Evolutionary conservation across 2,113 vertebrate species (phyloP).

Genomic region (Malurus melanocephalus): DNA sequence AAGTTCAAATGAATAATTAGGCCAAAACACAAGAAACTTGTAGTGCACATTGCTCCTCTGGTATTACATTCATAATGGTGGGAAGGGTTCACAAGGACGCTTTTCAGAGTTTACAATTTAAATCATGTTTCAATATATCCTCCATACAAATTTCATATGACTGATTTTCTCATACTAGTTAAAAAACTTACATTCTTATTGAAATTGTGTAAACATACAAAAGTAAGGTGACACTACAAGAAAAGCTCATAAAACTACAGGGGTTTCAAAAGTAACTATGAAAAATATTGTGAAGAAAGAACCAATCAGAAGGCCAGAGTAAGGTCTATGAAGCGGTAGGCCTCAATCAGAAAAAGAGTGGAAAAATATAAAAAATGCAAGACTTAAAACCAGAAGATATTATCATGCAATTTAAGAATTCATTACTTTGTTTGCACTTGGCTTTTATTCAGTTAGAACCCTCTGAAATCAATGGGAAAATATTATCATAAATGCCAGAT

Average conservation of each 20-base stretch:
- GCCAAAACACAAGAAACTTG: neutral
- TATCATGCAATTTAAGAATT: neutral
- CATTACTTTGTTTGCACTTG: neutral
- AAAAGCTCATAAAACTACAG: neutral
- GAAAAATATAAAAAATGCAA: neutral
- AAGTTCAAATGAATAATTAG: neutral
- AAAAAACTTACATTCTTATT: neutral
- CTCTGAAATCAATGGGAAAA: neutral
- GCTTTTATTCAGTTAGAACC: neutral
- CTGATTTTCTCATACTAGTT: neutral
- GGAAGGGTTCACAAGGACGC: neutral
- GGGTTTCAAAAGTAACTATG: neutral
- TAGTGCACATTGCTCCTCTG: neutral
- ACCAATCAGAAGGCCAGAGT: neutral
- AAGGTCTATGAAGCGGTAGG: neutral
- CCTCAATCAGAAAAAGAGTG: neutral
- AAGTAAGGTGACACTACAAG: neutral
- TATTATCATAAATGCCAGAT: neutral
- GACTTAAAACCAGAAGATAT: neutral
- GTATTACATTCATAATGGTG: neutral
- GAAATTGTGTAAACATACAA: neutral
- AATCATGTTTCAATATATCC: neutral
- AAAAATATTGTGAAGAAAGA: neutral
- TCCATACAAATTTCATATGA: neutral
- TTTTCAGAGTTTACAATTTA: neutral